Evolutionary conservation across 2,113 vertebrate genomes (phyloP), one percentile per base, ranked within the genome.

Genomic region (Strix aluco): DNA sequence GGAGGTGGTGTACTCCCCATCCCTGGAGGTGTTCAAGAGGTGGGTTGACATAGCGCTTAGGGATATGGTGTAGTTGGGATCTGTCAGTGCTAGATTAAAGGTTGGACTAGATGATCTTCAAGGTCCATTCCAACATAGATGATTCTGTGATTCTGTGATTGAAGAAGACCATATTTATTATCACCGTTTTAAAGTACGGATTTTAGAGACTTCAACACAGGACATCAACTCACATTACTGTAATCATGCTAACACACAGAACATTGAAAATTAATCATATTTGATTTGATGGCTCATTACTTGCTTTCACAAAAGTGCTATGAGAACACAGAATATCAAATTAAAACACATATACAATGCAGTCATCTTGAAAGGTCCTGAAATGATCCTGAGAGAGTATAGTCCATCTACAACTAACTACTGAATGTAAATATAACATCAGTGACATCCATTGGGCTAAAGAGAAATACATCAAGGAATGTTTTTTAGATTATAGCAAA

Each of bases 211-310:
- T 75, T 94, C 80, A 92, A 15, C 4, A 22, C 52, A 75, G 8
- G 30, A 66, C 12, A 90, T 88, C 47, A 40, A 42, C 58, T 83
- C 54, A 30, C 62, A 66, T 88, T 86, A 83, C 49, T 90, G 40
- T 40, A 85, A 79, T 59, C 75, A 59, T 67, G 11, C 29, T 86
- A 94, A 91, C 38, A 63, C 18, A 80, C 7, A 87, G 47, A 94
- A 91, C 40, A 44, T 15, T 69, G 77, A 69, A 95, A 84, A 81
- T 30, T 22, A 85, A 81, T 27, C 5, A 81, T 71, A 89, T 84
- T 89, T 94, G 55, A 88, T 88, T 84, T 92, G 86, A 78, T 86
- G 46, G n/a, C 13, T 94, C 65, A 63, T 94, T 57, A 75, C 29
- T 74, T 96, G 25, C 36, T 87, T 89, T 91, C 83, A 57, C 14